Evolutionary conservation across 2,113 vertebrate species (phyloP), one percentile per base, ranked within the genome.

Genomic region (Noctilio leporinus): DNA sequence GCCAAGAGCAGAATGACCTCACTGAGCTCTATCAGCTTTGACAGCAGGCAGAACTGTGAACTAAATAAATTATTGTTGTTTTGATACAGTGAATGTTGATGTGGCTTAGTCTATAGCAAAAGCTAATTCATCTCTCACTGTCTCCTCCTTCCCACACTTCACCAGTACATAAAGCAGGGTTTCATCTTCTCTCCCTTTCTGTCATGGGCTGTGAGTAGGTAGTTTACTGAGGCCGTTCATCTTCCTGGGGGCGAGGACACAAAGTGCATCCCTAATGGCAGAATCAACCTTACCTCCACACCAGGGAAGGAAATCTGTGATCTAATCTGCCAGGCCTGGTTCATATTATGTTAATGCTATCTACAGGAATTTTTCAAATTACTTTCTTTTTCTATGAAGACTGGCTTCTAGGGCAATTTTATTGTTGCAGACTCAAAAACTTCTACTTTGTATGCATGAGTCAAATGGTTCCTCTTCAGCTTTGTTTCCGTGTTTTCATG

Each of bases 351-450:
- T 89, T 87, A 92, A 82, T 92, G 65, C 55, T 33, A 45, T 35
- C 65, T 62, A 40, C 85, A 84, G 53, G 28, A 90, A 84, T 82
- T 86, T 92, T 45, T 12, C 15, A 95, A 90, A 92, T 80, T 65
- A 62, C 93, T 84, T 89, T 94, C 53, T 86, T 15, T 96, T 91
- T 92, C 88, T 62, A 38, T 85, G 82, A 95, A 96, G 35, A 2
- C 45, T 93, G 33, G 7, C 38, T 87, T 43, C 43, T 87, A 72
- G 87, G 88, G 84, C 47, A 92, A 85, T 92, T 76, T 81, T 81
- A 65, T 81, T 67, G 57, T 73, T 77, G 53, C 33, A 84, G 30
- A 62, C 43, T 84, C 17, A 43, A 59, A 95, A 70, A 83, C n/a
- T 76, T 93, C 73, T 82, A 43, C 51, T 97, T 94, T 45, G 38